These are phyloP conservation scores for Isaurus tuberculatus DNA, from an alignment of 92 coral and sea anemone species.

Conservation along the genomic window DNA sequence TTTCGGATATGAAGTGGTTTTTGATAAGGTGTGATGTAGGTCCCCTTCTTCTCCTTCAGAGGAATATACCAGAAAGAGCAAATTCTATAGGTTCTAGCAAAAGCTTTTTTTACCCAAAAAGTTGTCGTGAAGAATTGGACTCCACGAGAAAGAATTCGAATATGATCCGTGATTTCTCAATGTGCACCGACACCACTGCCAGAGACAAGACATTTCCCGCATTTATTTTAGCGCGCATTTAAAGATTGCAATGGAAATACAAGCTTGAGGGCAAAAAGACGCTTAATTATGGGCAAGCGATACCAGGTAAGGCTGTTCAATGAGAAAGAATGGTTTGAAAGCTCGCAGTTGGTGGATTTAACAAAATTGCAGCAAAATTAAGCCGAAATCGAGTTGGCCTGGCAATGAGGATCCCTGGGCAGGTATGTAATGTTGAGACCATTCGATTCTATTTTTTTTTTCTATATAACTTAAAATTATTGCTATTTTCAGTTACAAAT, in stretches of 20 bases:
- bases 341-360: neutral
- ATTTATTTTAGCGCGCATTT: conserved; percentile 15
- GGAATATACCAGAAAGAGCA: neutral
- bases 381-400: neutral
- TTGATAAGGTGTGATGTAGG: neutral
- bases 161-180: neutral
- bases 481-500: neutral
- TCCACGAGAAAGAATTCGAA: neutral
- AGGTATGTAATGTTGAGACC: neutral
- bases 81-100: neutral
- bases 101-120: neutral
- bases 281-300: neutral
- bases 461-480: neutral
- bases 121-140: neutral
- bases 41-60: neutral
- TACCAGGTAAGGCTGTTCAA: conserved; percentile 7
- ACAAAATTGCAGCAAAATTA: neutral
- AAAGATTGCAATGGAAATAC: conserved; percentile 10
- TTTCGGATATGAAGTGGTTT: neutral
- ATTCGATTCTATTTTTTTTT: neutral
- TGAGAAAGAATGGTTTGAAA: neutral
- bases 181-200: conserved; percentile 25
- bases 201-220: conserved; percentile 21
- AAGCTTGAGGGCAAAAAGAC: neutral
- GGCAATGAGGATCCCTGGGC: neutral